Evolutionary conservation across 2,797 vertebrate species (phyloP), one percentile per base, ranked within the genome.

Genomic region (Poeciliopsis turneri): DNA sequence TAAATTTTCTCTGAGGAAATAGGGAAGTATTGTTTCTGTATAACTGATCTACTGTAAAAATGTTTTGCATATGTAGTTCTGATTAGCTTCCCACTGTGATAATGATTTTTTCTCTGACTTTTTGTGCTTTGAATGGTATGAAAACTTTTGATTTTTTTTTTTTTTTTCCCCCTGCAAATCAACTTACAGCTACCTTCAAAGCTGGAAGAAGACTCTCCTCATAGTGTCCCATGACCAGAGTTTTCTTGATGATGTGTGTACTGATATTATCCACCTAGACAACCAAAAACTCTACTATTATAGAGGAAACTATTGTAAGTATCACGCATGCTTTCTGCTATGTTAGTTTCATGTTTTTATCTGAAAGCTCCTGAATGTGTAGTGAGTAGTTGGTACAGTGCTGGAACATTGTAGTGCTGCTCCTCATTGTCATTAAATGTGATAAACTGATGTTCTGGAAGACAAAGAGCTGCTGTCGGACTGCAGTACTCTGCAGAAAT

Each of bases 171-270:
- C 23, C 18, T 43, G 9, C 12, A 41, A 41, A 23, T 43, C 5
- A 23, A 5, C 20, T n/a, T 45, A 71, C 75, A 98, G 97, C 91
- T 98, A 98, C 88, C 96, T 98, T 80, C 97, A 98, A 87, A 95
- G 97, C 82, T 98, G 97, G 97, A 97, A 97, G 93, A 98, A 98
- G 92, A 98, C 97, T 0, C 93, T 98, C 28, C 96, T 98, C 33
- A 97, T 98, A 0, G 97, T 98, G 59, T 98, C 97, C 82, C 97
- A 98, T 0, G 97, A 98, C 95, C 97, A 98, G 91, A 97, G 97
- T 82, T 98, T 98, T 90, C 92, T 98, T 53, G 97, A 98, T 2
- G 97, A 98, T 0, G 97, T 98, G 47, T 98, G 97, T 89, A 97
- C 97, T 0, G 97, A 98, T 76, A 97, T 98, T 72, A 90, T 98